Conservation (phyloP, 2,888 invertebrate species). For the Dilophus febrilis region DNA sequence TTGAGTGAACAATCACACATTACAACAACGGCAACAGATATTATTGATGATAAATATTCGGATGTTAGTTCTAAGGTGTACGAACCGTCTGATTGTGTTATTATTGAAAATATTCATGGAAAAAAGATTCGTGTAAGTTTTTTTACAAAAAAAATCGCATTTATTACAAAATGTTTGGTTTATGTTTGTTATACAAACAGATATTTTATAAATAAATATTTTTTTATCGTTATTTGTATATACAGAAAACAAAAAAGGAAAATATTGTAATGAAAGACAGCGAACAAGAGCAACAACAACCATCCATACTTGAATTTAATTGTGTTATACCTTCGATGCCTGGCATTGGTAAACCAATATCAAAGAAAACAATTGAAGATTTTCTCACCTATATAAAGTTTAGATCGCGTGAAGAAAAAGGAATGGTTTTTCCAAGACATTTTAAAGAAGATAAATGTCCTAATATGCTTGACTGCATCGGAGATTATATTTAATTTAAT, state of each 20-base stretch:
- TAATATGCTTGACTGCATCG: conserved; percentile 11
- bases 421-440: conserved; percentile 14
- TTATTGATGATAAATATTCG: neutral
- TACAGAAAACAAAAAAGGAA: too few relatives aligned
- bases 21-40: neutral
- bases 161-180: too few relatives aligned
- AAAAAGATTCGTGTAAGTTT: neutral
- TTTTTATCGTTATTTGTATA: too few relatives aligned
- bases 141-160: too few relatives aligned
- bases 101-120: neutral
- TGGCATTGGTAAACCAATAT: conserved; percentile 41
- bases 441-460: conserved; percentile 15
- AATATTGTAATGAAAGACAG: too few relatives aligned
- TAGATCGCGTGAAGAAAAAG: conserved; percentile 13
- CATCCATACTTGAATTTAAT: too few relatives aligned
- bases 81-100: neutral
- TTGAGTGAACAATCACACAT: neutral
- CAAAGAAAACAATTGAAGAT: conserved; percentile 31
- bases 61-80: conserved; percentile 4
- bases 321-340: conserved; percentile 34
- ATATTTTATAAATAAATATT: too few relatives aligned
- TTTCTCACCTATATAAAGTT: conserved; percentile 32
- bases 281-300: too few relatives aligned
- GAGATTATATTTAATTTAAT: too few relatives aligned
- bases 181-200: too few relatives aligned